Base-by-base conservation (phyloP, 2,888 invertebrate species). In the Exocentrus adspersus region DNA sequence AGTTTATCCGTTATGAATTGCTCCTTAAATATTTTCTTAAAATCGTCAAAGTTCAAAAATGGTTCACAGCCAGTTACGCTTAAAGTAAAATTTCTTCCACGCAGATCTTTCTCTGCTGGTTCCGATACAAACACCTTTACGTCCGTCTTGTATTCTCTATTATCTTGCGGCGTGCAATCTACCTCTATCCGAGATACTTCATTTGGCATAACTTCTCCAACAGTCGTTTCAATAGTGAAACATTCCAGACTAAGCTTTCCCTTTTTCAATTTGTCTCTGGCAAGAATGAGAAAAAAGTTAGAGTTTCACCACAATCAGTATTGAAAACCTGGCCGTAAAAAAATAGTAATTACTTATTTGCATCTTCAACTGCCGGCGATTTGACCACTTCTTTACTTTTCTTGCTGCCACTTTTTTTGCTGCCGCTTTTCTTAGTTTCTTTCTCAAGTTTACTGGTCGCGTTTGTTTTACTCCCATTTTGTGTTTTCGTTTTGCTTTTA, bases 1-100 rank as follows among this genome's bases (percentile, higher is more conserved):
- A 86, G 72, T 59, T 80, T 82, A 72, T 87, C 84, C 0, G 88
- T 85, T 62, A 89, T 83, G 16, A 86, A 82, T 72, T 87, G 87
- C 76, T 88, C 87, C 63, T 84, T 84, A 75, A 89, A 89, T 0
- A 89, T 87, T 1, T 83, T 84, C 56, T 86, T 84, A 17, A 86
- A 76, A 75, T 89, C 86, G 76, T 84, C 81, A 60, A 89, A 85
- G 74, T 88, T 86, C 58, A 89, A 75, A 6, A 79, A 80, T 0
- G 89, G 88, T 72, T 87, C 80, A n/a, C 85, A 85, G 17, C 87
- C 87, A 12, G 84, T 84, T 1, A 86, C 87, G 1, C 83, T 82
- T 4, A 89, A 73, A 37, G 72, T 83, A 0, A 89, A 72, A 1
- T 80, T 81, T 46, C 84, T 85, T 0, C 87, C 87, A 14, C 83